Base-by-base conservation (phyloP, 2,797 vertebrate species). In the Triplophysa yarkandensis region DNA sequence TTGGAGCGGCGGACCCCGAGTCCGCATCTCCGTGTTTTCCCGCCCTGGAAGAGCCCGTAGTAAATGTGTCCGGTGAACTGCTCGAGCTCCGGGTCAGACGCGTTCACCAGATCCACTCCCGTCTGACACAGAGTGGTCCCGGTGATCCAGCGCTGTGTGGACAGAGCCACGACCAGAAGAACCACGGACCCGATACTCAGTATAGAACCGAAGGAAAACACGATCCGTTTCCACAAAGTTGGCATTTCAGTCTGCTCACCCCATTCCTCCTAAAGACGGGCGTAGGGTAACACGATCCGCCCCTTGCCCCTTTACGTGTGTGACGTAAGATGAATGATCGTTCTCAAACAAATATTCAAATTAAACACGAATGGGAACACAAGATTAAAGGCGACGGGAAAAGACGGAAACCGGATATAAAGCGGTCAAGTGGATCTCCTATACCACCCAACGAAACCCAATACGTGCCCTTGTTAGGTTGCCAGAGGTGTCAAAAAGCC, bases 41-140 rank as follows among this genome's bases (percentile, higher is more conserved):
- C 91, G 0, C 97, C 97, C 71, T 70, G 91, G 83, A 99, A 99
- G 72, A 99, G 92, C 10, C 97, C 96, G 0, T 94, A 99, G 85
- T 95, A 94, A 84, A 99, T 92, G 71, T 95, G 89, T 57, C 96
- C 96, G 0, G 94, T 93, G 85, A 99, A 99, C 80, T 95, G 94
- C 25, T 94, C 90, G 70, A 98, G 80, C 86, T 98, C 97, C 3
- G 92, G 92, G 36, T 92, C 87, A 0, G 96, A 95, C 48, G 97
- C 97, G 17, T 98, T 99, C 69, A 99, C 97, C 65, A 99, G 86
- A 55, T 98, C 97, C 16, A 88, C 96, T 44, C 95, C 96, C 0
- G 96, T 99, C 87, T 98, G 94, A 81, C 97, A 99, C 44, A 98
- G 90, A 78, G 95, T 95, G 80, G 90, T 92, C 2, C 94, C 97